phyloP scores from a whole-genome alignment of 2,797 vertebrate genomes.

The Carduelis carduelis region DNA sequence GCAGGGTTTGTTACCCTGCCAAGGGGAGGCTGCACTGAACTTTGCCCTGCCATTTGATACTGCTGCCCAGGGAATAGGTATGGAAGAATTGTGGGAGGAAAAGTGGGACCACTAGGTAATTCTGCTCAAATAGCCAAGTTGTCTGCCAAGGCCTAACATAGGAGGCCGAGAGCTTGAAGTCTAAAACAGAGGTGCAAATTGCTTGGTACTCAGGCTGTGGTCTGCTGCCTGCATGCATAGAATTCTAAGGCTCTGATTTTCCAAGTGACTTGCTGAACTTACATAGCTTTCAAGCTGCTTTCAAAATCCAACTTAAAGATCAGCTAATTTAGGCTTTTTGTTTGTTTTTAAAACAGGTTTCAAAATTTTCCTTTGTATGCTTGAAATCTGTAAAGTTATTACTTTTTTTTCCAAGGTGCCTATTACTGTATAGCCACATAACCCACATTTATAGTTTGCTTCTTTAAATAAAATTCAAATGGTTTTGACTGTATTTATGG shows the following conservation, averaged over 20 bases:
- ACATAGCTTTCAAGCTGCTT: constrained; percentile 5
- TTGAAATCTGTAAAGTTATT: background rate
- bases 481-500: background rate
- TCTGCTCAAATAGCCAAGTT: constrained; percentile 24
- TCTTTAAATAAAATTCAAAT: constrained; percentile 21
- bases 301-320: background rate
- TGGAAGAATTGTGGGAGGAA: background rate
- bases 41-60: constrained; percentile 13
- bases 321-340: background rate
- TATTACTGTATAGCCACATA: background rate
- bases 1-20: background rate
- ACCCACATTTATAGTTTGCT: background rate
- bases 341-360: background rate
- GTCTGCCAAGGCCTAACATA: constrained; percentile 40
- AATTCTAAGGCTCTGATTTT: constrained; percentile 59
- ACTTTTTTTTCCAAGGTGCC: background rate
- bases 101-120: constrained; percentile 40
- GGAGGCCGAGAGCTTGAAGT: constrained; percentile 12
- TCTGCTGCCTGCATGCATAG: constrained; percentile 20
- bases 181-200: constrained; percentile 58
- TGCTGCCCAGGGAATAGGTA: background rate
- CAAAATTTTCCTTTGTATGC: background rate
- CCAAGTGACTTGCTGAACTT: background rate
- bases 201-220: constrained; percentile 41
- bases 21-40: background rate